Base-by-base conservation (phyloP, 2,888 invertebrate genomes). In the Dasysyrphus albostriatus region DNA sequence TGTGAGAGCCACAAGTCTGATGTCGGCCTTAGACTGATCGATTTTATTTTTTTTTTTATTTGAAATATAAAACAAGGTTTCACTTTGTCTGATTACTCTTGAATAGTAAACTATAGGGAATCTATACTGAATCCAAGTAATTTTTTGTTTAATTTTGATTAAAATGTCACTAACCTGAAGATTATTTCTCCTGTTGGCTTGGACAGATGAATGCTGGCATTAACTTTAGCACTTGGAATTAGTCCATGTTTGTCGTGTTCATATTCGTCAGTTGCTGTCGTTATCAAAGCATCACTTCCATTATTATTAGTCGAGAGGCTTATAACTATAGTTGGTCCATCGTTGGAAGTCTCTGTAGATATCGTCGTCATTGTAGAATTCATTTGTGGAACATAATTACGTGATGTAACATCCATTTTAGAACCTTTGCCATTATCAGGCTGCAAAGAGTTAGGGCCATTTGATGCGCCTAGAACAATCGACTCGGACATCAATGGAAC, bases 181-280 rank as follows among this genome's bases (percentile, higher is more conserved):
- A 87, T 79, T n/a, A 83, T 75, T 24, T 78, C 78, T 19, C 74
- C 74, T 37, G 75, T 61, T 44, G 85, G 81, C 16, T 47, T 77
- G 32, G 59, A 73, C 59, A 81, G 14, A 44, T 77, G 82, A 63
- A 87, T 87, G 59, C 83, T 87, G 14, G 87, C 82, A 67, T 83
- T 87, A 19, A 87, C 65, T 10, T 65, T 87, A 10, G 87, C 87
- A 67, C 65, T 79, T 47, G 87, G 87, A 63, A 87, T 87, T 12
- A 87, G 75, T 9, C 74, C 77, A 16, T 77, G 59, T 10, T 51
- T 54, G 9, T 87, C 79, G 14, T 77, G 63, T 49, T 54, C 42
- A n/a, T 85, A 70, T 16, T 85, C 84, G 16, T 85, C 81, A n/a
- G 37, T 74, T 59, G 16, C 9, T 16, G 69, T 80, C 32, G 75